Percentiles rank a stretch among this genome's conserved stretches.
phyloP scores from a whole-genome alignment of 2,888 invertebrate genomes.

The Bibio marci region DNA sequence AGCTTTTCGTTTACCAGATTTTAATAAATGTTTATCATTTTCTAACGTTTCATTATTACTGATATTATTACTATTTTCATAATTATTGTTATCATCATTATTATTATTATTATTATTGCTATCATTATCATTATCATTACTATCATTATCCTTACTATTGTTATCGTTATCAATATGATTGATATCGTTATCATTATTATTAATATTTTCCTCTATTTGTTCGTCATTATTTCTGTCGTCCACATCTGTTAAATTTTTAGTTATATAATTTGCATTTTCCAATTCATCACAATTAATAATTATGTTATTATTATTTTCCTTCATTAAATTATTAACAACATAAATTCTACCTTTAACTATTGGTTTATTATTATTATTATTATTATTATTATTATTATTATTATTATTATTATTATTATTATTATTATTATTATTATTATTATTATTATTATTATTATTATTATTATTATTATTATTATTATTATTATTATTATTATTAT shows the following conservation, averaged over 20 bases:
- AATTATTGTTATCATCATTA: background rate
- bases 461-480: background rate
- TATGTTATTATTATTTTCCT: constrained; percentile 9
- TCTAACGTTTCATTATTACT: too few species aligned
- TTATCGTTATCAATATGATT: background rate
- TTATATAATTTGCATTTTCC: too few species aligned
- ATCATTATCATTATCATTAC: background rate
- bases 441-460: background rate
- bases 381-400: too few species aligned
- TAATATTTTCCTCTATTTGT: background rate
- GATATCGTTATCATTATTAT: background rate
- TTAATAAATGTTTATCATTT: background rate
- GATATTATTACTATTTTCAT: too few species aligned
- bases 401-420: constrained; percentile 6
- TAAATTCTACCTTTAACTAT: constrained; percentile 26
- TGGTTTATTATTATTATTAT: too few species aligned
- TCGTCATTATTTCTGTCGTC: too few species aligned
- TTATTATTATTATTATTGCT: constrained; percentile 2
- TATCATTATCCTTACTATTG: too few species aligned
- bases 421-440: background rate
- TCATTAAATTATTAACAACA: constrained; percentile 25
- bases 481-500: too few species aligned
- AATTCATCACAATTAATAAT: too few species aligned
- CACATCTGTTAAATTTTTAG: too few species aligned
- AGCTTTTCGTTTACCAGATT: background rate